phyloP scores from a whole-genome alignment of 1,140 invertebrate genomes.

The Danaus melanippus region DNA sequence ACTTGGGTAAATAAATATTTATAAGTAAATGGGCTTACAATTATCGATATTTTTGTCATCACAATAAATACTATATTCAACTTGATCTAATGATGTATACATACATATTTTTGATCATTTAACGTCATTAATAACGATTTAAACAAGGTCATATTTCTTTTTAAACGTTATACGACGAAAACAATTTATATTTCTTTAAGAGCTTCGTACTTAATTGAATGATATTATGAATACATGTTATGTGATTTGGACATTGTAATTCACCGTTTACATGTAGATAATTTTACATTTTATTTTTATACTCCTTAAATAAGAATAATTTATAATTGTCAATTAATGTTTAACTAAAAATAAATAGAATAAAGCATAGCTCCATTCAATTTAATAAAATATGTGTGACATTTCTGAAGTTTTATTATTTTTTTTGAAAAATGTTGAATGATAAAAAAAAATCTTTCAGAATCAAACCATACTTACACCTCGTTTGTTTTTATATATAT shows the following conservation, averaged over 20 bases:
- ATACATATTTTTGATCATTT: no score
- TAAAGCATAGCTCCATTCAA: slow-evolving; percentile 48
- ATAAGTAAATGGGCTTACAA: no score
- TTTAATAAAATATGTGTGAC: slow-evolving; percentile 60
- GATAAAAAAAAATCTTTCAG: neutral
- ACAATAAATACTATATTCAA: neutral
- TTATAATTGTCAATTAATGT: slow-evolving; percentile 63
- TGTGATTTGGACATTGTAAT: slow-evolving; percentile 17
- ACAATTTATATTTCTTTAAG: no score
- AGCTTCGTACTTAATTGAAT: neutral
- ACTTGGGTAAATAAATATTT: no score
- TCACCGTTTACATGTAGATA: slow-evolving; percentile 30
- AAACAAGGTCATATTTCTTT: slow-evolving; percentile 4
- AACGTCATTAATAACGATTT: neutral
- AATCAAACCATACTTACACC: neutral
- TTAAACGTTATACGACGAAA: neutral
- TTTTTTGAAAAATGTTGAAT: neutral
- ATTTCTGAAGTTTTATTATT: slow-evolving; percentile 30
- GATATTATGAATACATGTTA: neutral
- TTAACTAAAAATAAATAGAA: slow-evolving; percentile 44
- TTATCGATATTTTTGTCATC: no score
- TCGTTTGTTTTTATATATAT: neutral
- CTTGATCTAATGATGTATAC: neutral
- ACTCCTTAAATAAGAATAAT: slow-evolving; percentile 50
- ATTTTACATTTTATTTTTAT: slow-evolving; percentile 62